These are phyloP conservation scores for Henricia sp. DNA, from an alignment of 53 echinoderm and acorn worm species.

Conservation along the genomic window DNA sequence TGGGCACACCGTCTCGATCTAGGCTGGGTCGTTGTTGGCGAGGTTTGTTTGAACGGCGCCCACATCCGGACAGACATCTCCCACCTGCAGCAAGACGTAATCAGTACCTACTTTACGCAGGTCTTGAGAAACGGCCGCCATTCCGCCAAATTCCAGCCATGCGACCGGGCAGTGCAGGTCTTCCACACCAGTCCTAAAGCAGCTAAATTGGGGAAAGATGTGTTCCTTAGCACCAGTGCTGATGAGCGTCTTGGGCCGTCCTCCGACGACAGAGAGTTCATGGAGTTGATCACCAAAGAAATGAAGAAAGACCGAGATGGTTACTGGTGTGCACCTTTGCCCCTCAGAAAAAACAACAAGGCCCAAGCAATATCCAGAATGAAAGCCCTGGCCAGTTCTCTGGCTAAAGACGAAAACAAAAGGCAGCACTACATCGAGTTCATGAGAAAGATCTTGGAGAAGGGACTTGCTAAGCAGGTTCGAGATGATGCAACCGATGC, in stretches of 20 bases:
- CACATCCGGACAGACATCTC: conserved; percentile 43
- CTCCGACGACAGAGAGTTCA: too few relatives aligned
- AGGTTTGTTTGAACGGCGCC: conserved; percentile 44
- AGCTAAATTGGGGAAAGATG: conserved; percentile 49
- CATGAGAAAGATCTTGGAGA: too few relatives aligned
- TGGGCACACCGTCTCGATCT: conserved; percentile 72
- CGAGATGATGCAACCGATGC: too few relatives aligned
- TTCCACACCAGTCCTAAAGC: conserved; percentile 26
- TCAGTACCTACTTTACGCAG: conserved; percentile 60
- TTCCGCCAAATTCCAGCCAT: conserved; percentile 61
- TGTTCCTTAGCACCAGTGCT: conserved; percentile 27
- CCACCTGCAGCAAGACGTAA: conserved; percentile 21
- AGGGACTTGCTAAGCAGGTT: too few relatives aligned
- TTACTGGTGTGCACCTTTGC: too few relatives aligned
- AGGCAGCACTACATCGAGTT: too few relatives aligned
- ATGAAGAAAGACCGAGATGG: too few relatives aligned
- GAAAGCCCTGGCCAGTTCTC: neutral
- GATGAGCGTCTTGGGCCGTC: conserved; percentile 59
- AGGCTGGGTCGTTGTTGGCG: conserved; percentile 55
- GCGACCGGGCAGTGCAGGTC: conserved; percentile 48
- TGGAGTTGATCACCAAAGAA: too few relatives aligned
- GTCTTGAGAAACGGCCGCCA: conserved; percentile 52
- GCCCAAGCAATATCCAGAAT: conserved; percentile 39
- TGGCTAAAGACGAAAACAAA: too few relatives aligned
- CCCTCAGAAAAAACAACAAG: too few relatives aligned